These are phyloP conservation scores for Meriones unguiculatus DNA, from an alignment of 2,113 vertebrate species.

Conservation along the genomic window DNA sequence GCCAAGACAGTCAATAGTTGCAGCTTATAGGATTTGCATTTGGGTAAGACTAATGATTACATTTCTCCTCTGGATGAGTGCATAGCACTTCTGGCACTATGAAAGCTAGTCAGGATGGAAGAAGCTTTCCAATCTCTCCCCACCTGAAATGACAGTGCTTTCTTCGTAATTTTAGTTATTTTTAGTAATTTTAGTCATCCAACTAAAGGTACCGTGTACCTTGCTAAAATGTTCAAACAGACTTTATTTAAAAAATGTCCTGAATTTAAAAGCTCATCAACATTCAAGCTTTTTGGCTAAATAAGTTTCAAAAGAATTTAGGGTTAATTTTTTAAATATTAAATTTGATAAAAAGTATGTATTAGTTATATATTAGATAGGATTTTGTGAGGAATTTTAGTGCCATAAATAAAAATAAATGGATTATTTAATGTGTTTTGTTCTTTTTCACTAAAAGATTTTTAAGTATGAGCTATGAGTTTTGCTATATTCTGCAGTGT, in stretches of 20 bases:
- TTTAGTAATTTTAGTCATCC: background rate
- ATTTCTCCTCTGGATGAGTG: background rate
- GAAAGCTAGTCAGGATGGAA: background rate
- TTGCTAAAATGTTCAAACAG: background rate
- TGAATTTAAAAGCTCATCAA: background rate
- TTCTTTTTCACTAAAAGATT: background rate
- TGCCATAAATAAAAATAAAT: constrained; percentile 22
- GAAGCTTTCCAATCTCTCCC: background rate
- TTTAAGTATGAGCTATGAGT: background rate
- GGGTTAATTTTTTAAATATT: background rate
- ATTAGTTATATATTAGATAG: background rate
- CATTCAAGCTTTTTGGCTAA: constrained; percentile 11
- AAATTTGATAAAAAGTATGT: background rate
- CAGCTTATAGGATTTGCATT: background rate
- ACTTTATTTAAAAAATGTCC: background rate
- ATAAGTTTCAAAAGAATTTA: constrained; percentile 23
- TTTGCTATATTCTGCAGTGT: background rate
- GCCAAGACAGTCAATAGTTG: background rate
- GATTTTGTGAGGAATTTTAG: constrained; percentile 24
- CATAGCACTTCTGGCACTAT: too few relatives aligned
- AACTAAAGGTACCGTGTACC: background rate
- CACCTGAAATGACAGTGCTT: background rate
- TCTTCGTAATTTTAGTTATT: background rate
- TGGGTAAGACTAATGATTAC: background rate
- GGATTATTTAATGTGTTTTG: background rate